phyloP scores from a whole-genome alignment of 2,888 invertebrate genomes.

The Deilephila elpenor region DNA sequence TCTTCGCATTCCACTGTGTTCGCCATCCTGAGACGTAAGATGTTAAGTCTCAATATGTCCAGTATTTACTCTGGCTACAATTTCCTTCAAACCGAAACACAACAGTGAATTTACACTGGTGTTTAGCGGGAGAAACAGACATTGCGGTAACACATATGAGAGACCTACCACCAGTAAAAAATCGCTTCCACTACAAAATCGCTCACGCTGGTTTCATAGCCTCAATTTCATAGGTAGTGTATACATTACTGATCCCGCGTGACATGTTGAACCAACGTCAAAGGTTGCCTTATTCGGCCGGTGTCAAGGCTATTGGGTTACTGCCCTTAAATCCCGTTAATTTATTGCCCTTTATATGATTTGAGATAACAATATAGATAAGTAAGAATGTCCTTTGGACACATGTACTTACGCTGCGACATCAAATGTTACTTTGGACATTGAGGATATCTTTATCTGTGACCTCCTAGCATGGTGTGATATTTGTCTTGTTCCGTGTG shows the following conservation, averaged over 20 bases:
- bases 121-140: too few relatives aligned
- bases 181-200: slow-evolving; percentile 6
- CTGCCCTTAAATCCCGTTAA: slow-evolving; percentile 44
- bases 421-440: slow-evolving; percentile 16
- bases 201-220: slow-evolving; percentile 44
- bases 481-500: too few relatives aligned
- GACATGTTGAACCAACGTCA: slow-evolving; percentile 47
- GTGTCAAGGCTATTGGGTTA: slow-evolving; percentile 61
- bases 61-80: too few relatives aligned
- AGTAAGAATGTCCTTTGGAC: slow-evolving; percentile 9
- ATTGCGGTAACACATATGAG: too few relatives aligned
- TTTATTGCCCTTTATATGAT: slow-evolving; percentile 41
- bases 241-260: slow-evolving; percentile 51
- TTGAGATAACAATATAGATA: slow-evolving; percentile 37
- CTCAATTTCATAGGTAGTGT: slow-evolving; percentile 48
- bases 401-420: not conserved
- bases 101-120: too few relatives aligned
- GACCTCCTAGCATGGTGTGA: too few relatives aligned
- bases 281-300: slow-evolving; percentile 36
- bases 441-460: too few relatives aligned
- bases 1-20: too few relatives aligned
- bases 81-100: too few relatives aligned
- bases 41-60: too few relatives aligned
- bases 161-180: too few relatives aligned
- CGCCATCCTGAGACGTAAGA: too few relatives aligned